These are phyloP conservation scores for Nycticryphes semicollaris DNA, from an alignment of 2,113 vertebrate species.

Conservation along the genomic window DNA sequence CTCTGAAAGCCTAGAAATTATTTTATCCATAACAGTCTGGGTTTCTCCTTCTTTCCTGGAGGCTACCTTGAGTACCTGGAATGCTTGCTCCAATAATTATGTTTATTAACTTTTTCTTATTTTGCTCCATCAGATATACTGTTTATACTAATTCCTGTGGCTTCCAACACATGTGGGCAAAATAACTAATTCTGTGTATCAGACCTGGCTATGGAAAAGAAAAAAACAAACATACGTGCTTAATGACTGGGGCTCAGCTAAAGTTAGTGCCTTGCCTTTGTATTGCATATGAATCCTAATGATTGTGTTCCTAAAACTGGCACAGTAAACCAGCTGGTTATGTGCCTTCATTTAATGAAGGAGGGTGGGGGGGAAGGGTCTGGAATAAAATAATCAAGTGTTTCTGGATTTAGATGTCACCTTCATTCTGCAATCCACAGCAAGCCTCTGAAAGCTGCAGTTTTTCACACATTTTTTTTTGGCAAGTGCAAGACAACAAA, in stretches of 20 bases:
- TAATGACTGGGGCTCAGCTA: constrained; percentile 25
- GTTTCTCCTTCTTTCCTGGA: not conserved
- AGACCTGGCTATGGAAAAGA: not conserved
- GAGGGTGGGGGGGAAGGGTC: not conserved
- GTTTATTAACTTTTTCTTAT: not conserved
- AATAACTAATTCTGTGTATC: constrained; percentile 3
- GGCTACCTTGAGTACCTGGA: not conserved
- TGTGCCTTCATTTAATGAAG: not conserved
- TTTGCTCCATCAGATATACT: not conserved
- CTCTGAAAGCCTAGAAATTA: not conserved
- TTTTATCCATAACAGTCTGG: not conserved
- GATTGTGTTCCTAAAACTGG: not conserved
- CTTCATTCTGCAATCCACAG: not conserved
- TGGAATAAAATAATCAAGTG: not conserved
- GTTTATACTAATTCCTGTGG: constrained; percentile 12
- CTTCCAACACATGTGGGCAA: not conserved
- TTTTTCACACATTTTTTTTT: not conserved
- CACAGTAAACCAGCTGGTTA: not conserved
- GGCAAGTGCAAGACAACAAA: not conserved
- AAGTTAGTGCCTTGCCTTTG: constrained; percentile 25
- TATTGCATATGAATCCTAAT: constrained; percentile 28
- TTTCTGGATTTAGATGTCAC: not conserved
- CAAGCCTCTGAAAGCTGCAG: not conserved
- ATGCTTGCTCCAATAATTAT: not conserved
- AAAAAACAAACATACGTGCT: not conserved